These are phyloP conservation scores for Pararge aegeria DNA, from an alignment of 1,140 invertebrate species.

Conservation along the genomic window DNA sequence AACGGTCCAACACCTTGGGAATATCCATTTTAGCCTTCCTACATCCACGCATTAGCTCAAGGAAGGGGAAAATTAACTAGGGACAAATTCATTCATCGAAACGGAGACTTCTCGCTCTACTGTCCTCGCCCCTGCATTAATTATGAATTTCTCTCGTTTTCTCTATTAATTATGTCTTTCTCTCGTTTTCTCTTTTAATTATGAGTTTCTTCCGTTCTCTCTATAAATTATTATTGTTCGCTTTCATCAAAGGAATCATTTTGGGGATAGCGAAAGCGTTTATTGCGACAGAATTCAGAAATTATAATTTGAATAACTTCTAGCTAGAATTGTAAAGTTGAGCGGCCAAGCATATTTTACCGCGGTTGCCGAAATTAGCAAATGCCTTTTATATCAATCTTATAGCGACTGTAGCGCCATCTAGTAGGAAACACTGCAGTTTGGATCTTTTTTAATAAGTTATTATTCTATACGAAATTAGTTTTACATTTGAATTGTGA, in stretches of 20 bases:
- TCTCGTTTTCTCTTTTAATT: slow-evolving; percentile 9
- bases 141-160: slow-evolving; percentile 7
- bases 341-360: too few species aligned
- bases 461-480: too few species aligned
- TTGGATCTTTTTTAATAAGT: too few species aligned
- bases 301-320: too few species aligned
- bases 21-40: not conserved
- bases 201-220: slow-evolving; percentile 1
- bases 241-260: not conserved
- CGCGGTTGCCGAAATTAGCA: too few species aligned
- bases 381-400: too few species aligned
- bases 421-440: too few species aligned
- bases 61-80: slow-evolving; percentile 13
- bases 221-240: not conserved
- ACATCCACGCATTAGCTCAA: slow-evolving; percentile 1
- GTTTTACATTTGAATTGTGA: too few species aligned
- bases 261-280: too few species aligned
- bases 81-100: slow-evolving; percentile 16
- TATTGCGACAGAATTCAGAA: too few species aligned
- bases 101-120: not conserved
- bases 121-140: not conserved
- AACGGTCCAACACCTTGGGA: not conserved
- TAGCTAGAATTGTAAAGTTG: too few species aligned
- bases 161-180: not conserved
- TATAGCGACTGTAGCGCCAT: too few species aligned